Conservation (phyloP, 2,113 vertebrate species). For the Phycodurus eques region DNA sequence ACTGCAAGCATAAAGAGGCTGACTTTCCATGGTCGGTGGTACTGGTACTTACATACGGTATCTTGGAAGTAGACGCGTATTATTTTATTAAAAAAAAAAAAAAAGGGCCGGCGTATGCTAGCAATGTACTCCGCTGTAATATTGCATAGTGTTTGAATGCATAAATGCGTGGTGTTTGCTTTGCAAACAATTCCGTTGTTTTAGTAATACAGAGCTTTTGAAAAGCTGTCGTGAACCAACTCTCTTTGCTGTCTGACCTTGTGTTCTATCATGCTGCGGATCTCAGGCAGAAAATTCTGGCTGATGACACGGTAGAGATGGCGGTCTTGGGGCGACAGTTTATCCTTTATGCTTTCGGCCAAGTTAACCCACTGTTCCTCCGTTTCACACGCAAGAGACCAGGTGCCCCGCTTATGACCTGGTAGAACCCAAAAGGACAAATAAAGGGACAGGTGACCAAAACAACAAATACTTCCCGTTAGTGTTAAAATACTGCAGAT, state of each 20-base stretch:
- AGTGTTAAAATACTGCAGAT: background rate
- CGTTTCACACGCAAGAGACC: conserved; percentile 93
- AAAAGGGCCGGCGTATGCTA: no score
- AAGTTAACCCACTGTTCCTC: conserved; percentile 92
- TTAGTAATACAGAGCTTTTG: background rate
- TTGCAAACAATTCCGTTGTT: background rate
- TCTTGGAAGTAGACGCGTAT: no score
- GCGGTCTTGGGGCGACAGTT: conserved; percentile 84
- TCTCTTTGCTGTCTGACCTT: conserved; percentile 77
- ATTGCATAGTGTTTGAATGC: no score
- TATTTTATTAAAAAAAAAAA: no score
- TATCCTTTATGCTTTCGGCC: conserved; percentile 91
- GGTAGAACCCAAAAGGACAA: conserved; percentile 1
- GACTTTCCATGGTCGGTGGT: no score
- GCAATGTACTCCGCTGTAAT: no score
- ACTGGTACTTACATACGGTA: no score
- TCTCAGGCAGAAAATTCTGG: conserved; percentile 96
- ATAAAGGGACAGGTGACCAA: background rate
- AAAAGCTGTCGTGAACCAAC: background rate
- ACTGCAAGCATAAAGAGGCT: no score
- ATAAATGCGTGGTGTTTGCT: no score
- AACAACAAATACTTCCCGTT: no score
- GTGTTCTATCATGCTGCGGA: conserved; percentile 96
- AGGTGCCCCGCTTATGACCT: conserved; percentile 75
- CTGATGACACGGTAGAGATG: conserved; percentile 94